A percentile compares a stretch with the other conserved stretches of the same genome.
Evolutionary conservation across 2,797 vertebrate genomes (phyloP).

Genomic region (Clamator glandarius): DNA sequence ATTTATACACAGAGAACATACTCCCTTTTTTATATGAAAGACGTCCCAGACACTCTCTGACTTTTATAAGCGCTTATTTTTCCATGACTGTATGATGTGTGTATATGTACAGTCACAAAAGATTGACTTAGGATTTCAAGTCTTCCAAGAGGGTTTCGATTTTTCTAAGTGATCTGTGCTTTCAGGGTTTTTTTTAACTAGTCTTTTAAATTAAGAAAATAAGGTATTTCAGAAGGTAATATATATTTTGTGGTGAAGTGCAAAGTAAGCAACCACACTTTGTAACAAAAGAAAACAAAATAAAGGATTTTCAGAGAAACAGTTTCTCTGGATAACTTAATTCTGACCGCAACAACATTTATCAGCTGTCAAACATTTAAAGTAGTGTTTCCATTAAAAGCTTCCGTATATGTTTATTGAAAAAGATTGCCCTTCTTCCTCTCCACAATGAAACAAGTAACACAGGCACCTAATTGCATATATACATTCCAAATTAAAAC

Average conservation of each 20-base stretch:
- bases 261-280: background rate
- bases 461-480: background rate
- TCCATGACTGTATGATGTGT: conserved; percentile 69
- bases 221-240: background rate
- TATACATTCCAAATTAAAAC: background rate
- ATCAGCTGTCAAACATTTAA: background rate
- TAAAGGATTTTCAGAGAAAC: background rate
- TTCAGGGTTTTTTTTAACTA: background rate
- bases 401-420: background rate
- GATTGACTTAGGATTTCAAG: conserved; percentile 52
- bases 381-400: background rate
- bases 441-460: background rate
- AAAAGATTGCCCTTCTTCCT: background rate
- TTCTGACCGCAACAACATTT: background rate
- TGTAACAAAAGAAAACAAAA: background rate
- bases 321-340: background rate
- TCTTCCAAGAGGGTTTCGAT: conserved; percentile 51
- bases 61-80: conserved; percentile 70
- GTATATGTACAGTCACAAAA: conserved; percentile 51
- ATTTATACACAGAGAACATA: conserved; percentile 61
- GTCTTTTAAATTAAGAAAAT: conserved; percentile 4
- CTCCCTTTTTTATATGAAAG: conserved; percentile 51
- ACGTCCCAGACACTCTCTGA: conserved; percentile 43
- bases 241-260: conserved; percentile 11
- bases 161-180: conserved; percentile 41